Evolutionary conservation across 2,888 invertebrate species (phyloP).

Genomic region (Yponomeuta plumbellus): DNA sequence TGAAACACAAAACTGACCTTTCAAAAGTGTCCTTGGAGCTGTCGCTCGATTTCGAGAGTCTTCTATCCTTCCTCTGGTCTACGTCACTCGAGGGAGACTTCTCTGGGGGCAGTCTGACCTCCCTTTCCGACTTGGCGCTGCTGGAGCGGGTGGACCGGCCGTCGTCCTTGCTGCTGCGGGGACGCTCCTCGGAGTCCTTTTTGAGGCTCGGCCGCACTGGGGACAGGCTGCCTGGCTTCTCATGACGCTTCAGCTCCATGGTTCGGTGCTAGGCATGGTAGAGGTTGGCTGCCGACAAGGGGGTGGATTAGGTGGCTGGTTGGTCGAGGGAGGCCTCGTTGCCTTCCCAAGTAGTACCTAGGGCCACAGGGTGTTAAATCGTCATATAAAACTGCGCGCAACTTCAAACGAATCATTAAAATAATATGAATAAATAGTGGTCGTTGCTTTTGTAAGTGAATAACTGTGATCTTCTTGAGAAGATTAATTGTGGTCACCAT

Average conservation of each 20-base stretch:
- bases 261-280: slow-evolving; percentile 50
- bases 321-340: not conserved
- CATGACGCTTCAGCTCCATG: slow-evolving; percentile 70
- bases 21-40: slow-evolving; percentile 63
- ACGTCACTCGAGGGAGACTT: slow-evolving; percentile 55
- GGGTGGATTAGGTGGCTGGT: not conserved
- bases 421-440: too few relatives aligned
- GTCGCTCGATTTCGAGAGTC: slow-evolving; percentile 54
- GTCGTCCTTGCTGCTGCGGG: slow-evolving; percentile 34
- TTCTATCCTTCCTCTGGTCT: slow-evolving; percentile 41
- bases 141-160: slow-evolving; percentile 32
- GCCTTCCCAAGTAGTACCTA: too few relatives aligned
- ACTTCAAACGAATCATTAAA: too few relatives aligned
- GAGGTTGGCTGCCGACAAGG: slow-evolving; percentile 23
- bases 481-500: too few relatives aligned
- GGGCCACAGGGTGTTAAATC: too few relatives aligned
- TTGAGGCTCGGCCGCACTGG: slow-evolving; percentile 52
- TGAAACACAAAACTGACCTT: slow-evolving; percentile 36
- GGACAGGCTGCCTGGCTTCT: slow-evolving; percentile 64
- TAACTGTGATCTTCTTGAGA: too few relatives aligned
- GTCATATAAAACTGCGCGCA: too few relatives aligned
- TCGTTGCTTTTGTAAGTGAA: too few relatives aligned
- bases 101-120: slow-evolving; percentile 54
- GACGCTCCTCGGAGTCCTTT: slow-evolving; percentile 42
- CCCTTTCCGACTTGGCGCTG: slow-evolving; percentile 54